Evolutionary conservation across 1,140 invertebrate species (phyloP).

Genomic region (Homarus americanus): DNA sequence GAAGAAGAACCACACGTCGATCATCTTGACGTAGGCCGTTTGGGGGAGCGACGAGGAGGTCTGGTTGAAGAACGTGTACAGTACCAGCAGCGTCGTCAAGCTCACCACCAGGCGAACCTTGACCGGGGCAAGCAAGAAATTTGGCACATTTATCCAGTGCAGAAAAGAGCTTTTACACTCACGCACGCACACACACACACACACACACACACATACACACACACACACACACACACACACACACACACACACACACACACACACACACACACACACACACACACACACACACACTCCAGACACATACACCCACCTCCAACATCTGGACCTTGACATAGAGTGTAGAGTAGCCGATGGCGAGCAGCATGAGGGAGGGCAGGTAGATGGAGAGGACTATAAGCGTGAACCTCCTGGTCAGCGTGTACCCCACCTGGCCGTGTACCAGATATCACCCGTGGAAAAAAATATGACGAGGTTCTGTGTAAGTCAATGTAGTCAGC

Average conservation of each 20-base stretch:
- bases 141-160: not conserved
- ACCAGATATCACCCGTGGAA: too few relatives aligned
- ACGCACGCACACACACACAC: not conserved
- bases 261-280: not conserved
- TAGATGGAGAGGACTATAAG: conserved; percentile 15
- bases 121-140: not conserved
- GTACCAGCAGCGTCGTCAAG: conserved; percentile 33
- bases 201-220: not conserved
- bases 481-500: too few relatives aligned
- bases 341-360: not conserved
- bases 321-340: not conserved
- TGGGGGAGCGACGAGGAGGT: conserved; percentile 28
- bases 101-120: too few relatives aligned
- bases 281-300: not conserved
- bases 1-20: conserved; percentile 63
- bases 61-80: conserved; percentile 62
- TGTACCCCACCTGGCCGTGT: not conserved
- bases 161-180: too few relatives aligned
- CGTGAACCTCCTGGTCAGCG: not conserved
- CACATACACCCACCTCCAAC: not conserved
- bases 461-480: too few relatives aligned
- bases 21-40: conserved; percentile 45
- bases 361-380: conserved; percentile 5
- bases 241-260: not conserved
- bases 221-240: not conserved